Percentiles rank a stretch among this genome's conserved stretches.
Evolutionary conservation across 2,113 vertebrate species (phyloP).

Genomic region (Gallinago media): DNA sequence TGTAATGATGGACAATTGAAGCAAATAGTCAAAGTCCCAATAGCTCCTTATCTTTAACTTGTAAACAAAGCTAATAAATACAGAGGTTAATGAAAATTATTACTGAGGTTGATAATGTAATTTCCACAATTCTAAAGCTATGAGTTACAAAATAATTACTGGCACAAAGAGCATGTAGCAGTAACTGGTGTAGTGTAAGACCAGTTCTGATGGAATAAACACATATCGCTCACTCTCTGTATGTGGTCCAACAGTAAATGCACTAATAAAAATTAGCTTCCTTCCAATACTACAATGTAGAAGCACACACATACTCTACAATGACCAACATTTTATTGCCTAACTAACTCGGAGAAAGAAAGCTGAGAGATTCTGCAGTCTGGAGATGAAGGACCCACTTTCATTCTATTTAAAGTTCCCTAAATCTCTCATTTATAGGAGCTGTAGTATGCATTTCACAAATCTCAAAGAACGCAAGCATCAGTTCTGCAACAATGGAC

Average conservation of each 20-base stretch:
- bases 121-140: neutral
- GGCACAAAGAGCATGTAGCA: neutral
- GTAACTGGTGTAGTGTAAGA: neutral
- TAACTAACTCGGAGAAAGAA: neutral
- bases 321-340: neutral
- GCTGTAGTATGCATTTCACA: neutral
- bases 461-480: neutral
- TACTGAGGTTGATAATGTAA: neutral
- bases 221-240: rapidly evolving
- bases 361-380: neutral
- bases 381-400: neutral
- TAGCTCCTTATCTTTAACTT: neutral
- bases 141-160: neutral
- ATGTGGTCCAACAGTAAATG: neutral
- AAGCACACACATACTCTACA: neutral
- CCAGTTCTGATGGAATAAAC: neutral
- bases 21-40: neutral
- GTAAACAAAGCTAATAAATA: neutral
- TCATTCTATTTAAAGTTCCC: neutral
- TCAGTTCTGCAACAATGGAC: neutral
- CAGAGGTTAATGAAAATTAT: neutral
- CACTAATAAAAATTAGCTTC: neutral
- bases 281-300: neutral
- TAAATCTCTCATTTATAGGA: neutral
- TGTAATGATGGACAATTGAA: neutral